These are phyloP conservation scores for Oreochromis spilurus DNA, from an alignment of 2,113 vertebrate genomes.

Conservation along the genomic window DNA sequence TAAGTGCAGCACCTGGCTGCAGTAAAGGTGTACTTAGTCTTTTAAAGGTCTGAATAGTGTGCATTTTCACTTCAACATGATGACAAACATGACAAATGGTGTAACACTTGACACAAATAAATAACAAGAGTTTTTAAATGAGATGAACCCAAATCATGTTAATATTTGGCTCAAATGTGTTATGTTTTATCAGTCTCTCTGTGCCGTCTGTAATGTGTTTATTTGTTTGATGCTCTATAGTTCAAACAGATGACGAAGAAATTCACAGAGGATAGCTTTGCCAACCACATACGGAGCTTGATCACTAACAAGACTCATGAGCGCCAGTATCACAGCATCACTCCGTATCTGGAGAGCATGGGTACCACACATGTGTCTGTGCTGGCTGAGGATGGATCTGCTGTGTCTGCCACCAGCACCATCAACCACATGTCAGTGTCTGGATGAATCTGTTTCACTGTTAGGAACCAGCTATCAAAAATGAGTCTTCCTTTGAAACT, in stretches of 20 bases:
- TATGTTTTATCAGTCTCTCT: background rate
- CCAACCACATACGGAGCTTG: conserved; percentile 35
- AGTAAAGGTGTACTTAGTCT: background rate
- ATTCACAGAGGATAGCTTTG: conserved; percentile 60
- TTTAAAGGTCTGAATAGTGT: no score
- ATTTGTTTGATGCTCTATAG: background rate
- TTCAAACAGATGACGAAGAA: conserved; percentile 3
- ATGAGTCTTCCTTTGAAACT: background rate
- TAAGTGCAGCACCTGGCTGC: background rate
- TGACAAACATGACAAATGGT: background rate
- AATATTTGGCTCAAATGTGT: background rate
- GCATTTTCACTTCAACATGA: background rate
- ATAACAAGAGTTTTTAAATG: background rate
- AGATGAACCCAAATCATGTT: background rate
- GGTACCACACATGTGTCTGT: conserved; percentile 77
- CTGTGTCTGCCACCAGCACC: conserved; percentile 81
- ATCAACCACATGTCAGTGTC: conserved; percentile 80
- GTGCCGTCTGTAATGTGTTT: background rate
- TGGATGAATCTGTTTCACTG: background rate
- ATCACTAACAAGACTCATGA: conserved; percentile 51
- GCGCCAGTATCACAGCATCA: conserved; percentile 47
- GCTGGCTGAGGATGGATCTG: conserved; percentile 74
- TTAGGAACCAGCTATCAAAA: background rate
- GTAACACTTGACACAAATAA: background rate
- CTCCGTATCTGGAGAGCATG: background rate